Evolutionary conservation across 2,113 vertebrate genomes (phyloP).

Genomic region (Eidolon helvum): DNA sequence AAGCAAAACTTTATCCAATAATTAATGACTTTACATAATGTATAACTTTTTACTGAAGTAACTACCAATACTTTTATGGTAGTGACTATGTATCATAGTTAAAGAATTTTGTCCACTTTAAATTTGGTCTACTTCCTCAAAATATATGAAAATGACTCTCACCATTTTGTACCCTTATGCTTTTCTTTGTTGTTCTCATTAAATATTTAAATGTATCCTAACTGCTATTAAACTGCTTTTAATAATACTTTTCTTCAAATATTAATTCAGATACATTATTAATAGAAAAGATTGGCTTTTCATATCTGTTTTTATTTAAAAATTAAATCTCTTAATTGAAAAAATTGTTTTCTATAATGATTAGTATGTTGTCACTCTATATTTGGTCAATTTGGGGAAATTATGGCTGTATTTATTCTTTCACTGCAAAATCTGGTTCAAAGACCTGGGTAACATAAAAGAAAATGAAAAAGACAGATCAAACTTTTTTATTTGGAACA

Average conservation of each 20-base stretch:
- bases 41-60: not conserved
- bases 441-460: not conserved
- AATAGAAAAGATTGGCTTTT: not conserved
- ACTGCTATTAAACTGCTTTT: not conserved
- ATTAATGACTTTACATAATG: not conserved
- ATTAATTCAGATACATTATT: constrained; percentile 19
- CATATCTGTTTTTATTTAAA: not conserved
- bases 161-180: not conserved
- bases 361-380: not conserved
- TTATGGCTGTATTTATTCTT: not conserved
- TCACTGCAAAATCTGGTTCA: not conserved
- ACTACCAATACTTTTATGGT: not conserved
- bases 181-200: not conserved
- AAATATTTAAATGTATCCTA: not conserved
- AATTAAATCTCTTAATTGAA: not conserved
- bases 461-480: not conserved
- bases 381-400: not conserved
- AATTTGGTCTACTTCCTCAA: not conserved
- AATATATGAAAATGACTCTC: not conserved
- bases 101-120: not conserved
- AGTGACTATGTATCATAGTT: not conserved
- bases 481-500: not conserved
- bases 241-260: constrained; percentile 33
- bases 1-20: not conserved
- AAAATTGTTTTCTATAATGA: not conserved